phyloP scores from a whole-genome alignment of 2,797 vertebrate species.

The Phalanger gymnotis region DNA sequence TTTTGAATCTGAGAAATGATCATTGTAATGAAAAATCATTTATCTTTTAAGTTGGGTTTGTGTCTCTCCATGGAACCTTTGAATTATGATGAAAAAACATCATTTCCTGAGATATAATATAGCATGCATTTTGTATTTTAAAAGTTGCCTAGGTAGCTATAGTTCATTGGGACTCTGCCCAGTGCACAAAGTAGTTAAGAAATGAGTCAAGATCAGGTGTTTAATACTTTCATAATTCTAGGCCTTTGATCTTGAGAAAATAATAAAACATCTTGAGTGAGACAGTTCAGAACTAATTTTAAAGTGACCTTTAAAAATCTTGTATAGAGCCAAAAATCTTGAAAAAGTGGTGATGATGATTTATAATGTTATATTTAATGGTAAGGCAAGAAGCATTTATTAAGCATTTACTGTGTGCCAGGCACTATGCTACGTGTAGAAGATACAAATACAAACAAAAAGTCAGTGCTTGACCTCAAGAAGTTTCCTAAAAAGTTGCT shows the following conservation, averaged over 20 bases:
- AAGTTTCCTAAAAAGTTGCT: not conserved
- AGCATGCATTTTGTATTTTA: not conserved
- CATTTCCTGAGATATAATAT: conserved; percentile 1
- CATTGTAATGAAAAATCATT: not conserved
- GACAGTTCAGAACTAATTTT: not conserved
- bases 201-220: not conserved
- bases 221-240: not conserved
- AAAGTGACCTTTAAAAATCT: not conserved
- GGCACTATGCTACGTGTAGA: not conserved
- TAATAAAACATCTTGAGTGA: not conserved
- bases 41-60: conserved; percentile 21
- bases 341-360: not conserved
- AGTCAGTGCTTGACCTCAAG: not conserved
- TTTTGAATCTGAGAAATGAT: not conserved
- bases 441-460: not conserved
- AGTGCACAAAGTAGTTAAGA: not conserved
- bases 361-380: not conserved
- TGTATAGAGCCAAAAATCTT: not conserved
- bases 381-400: not conserved
- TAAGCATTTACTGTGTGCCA: not conserved
- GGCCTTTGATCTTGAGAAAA: conserved; percentile 9
- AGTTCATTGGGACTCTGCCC: conserved; percentile 18
- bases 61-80: not conserved
- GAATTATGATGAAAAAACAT: conserved; percentile 17
- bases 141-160: not conserved